phyloP scores from a whole-genome alignment of 2,113 vertebrate species.

The Cyphomyrus plagiostoma region DNA sequence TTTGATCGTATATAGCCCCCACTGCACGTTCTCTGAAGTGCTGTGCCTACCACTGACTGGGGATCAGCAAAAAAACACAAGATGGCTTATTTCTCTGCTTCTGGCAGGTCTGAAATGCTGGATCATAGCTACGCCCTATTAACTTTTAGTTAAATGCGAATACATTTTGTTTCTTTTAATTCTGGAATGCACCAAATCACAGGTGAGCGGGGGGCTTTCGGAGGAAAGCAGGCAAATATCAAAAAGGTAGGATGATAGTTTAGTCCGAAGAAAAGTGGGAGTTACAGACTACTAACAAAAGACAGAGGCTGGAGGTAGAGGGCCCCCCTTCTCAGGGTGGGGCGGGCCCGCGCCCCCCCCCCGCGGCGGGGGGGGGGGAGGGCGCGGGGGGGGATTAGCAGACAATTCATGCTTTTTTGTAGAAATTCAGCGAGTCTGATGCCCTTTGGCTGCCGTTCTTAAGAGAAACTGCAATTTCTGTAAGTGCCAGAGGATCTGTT shows the following conservation, averaged over 20 bases:
- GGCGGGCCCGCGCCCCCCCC: no score
- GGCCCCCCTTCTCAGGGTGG: not conserved
- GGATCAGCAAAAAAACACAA: not conserved
- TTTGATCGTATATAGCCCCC: slow-evolving; percentile 25
- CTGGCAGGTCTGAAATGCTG: not conserved
- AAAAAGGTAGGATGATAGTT: not conserved
- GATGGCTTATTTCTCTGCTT: not conserved
- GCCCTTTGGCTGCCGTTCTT: not conserved
- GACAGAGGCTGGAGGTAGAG: not conserved
- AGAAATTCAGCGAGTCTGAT: not conserved
- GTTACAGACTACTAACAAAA: not conserved
- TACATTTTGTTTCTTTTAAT: not conserved
- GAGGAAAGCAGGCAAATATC: not conserved
- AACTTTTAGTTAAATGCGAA: not conserved
- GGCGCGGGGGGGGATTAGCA: no score
- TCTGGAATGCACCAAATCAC: not conserved
- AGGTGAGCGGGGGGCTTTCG: not conserved
- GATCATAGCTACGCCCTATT: not conserved
- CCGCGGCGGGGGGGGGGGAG: no score
- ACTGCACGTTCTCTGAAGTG: not conserved
- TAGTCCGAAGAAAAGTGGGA: not conserved
- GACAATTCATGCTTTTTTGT: not conserved
- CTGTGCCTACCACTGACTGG: not conserved
- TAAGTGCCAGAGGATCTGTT: not conserved
- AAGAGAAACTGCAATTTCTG: not conserved